phyloP scores from a whole-genome alignment of 2,797 vertebrate genomes.

The Rhynchotus rufescens region DNA sequence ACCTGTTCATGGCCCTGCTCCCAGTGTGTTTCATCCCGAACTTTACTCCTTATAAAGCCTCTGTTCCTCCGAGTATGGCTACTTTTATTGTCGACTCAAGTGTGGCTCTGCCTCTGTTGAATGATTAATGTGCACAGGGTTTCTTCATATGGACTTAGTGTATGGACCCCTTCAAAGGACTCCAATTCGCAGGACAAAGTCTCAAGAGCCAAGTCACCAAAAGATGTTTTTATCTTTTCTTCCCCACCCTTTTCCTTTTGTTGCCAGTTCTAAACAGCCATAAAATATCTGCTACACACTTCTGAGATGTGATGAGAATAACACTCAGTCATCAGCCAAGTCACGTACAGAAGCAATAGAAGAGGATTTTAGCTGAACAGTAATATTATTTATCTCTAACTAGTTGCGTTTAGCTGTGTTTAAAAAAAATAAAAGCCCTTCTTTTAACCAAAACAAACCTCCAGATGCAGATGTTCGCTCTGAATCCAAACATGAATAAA shows the following conservation, averaged over 20 bases:
- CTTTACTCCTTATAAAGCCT: not conserved
- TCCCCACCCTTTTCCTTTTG: slow-evolving; percentile 25
- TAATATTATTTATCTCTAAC: slow-evolving; percentile 55
- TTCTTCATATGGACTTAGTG: not conserved
- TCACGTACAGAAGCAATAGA: slow-evolving; percentile 52
- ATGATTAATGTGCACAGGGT: not conserved
- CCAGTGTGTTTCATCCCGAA: not conserved
- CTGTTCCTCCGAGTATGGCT: not conserved
- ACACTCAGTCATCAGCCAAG: slow-evolving; percentile 44
- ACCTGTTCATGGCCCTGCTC: not conserved
- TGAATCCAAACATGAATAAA: slow-evolving; percentile 39
- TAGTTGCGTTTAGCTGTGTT: not conserved
- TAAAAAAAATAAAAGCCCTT: not conserved
- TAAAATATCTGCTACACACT: slow-evolving; percentile 55
- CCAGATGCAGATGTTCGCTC: slow-evolving; percentile 33
- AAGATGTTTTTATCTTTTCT: slow-evolving; percentile 38
- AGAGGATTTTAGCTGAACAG: slow-evolving; percentile 31
- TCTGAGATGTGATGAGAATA: slow-evolving; percentile 32
- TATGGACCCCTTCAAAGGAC: slow-evolving; percentile 26
- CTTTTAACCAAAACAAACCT: slow-evolving; percentile 47
- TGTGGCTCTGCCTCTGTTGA: not conserved
- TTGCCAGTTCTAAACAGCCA: slow-evolving; percentile 21
- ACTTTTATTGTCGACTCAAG: not conserved
- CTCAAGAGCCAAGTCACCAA: slow-evolving; percentile 19
- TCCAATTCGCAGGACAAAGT: not conserved